Evolutionary conservation across 2,113 vertebrate species (phyloP).

Genomic region (Callospermophilus lateralis): DNA sequence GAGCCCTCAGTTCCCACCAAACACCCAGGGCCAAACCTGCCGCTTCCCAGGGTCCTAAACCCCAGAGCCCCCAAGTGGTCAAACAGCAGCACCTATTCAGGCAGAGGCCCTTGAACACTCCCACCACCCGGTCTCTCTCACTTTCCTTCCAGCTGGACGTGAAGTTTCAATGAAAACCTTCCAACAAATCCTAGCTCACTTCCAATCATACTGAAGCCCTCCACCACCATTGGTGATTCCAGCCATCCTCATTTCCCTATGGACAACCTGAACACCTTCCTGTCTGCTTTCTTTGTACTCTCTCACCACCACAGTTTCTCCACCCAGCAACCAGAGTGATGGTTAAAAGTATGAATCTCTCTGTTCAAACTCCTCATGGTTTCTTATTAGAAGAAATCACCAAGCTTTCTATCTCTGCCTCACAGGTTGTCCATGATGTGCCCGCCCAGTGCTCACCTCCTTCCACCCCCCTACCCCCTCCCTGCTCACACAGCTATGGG

Average conservation of each 20-base stretch:
- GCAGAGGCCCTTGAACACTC: neutral
- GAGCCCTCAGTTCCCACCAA: neutral
- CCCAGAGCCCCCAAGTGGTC: neutral
- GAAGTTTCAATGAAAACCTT: neutral
- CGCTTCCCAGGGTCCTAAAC: neutral
- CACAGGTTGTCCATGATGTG: no score
- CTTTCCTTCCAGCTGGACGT: neutral
- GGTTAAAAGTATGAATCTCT: neutral
- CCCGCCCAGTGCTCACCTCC: no score
- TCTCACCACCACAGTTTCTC: neutral
- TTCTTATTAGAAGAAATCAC: neutral
- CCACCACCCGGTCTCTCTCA: no score
- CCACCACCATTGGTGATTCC: fast-evolving
- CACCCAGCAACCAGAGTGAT: no score
- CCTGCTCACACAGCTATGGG: neutral
- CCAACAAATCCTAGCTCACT: neutral
- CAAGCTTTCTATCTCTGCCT: neutral
- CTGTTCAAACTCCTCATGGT: neutral
- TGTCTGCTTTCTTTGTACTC: fast-evolving
- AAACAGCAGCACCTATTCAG: fast-evolving
- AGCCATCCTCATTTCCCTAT: neutral
- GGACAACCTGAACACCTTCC: neutral
- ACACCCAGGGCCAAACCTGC: fast-evolving
- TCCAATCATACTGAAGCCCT: neutral
- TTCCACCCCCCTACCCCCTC: fast-evolving